These are phyloP conservation scores for Scophthalmus maximus DNA, from an alignment of 2,113 vertebrate species.

Conservation along the genomic window DNA sequence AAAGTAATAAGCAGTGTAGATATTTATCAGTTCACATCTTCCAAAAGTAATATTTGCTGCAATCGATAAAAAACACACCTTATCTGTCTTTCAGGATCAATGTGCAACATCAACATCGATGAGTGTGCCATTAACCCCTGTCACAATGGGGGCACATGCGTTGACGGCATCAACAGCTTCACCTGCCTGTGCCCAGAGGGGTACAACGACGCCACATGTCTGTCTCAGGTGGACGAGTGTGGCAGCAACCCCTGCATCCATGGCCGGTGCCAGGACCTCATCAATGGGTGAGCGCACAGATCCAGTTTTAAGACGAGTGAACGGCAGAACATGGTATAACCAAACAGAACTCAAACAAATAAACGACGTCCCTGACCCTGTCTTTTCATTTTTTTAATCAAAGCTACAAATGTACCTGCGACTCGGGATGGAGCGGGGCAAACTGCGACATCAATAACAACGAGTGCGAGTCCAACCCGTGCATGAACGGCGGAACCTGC, in stretches of 20 bases:
- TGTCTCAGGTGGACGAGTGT: slow-evolving; percentile 94
- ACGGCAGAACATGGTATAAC: neutral
- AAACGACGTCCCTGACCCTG: slow-evolving; percentile 4
- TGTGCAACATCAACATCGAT: slow-evolving; percentile 93
- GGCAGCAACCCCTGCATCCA: slow-evolving; percentile 95
- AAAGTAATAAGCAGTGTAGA: slow-evolving; percentile 16
- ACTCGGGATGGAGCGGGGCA: slow-evolving; percentile 91
- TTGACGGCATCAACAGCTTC: slow-evolving; percentile 89
- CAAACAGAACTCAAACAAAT: neutral
- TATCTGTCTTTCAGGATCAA: slow-evolving; percentile 82
- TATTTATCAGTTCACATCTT: slow-evolving; percentile 15
- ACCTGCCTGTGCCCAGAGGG: slow-evolving; percentile 92
- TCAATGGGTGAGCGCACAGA: slow-evolving; percentile 88
- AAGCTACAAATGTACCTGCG: slow-evolving; percentile 92
- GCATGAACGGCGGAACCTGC: slow-evolving; percentile 92
- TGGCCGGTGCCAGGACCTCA: slow-evolving; percentile 88
- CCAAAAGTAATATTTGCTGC: neutral
- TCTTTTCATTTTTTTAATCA: slow-evolving; percentile 2
- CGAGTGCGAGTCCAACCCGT: slow-evolving; percentile 91
- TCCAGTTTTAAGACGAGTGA: neutral
- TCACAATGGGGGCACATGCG: slow-evolving; percentile 92
- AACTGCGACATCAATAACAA: slow-evolving; percentile 94
- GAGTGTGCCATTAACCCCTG: slow-evolving; percentile 91
- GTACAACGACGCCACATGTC: slow-evolving; percentile 90
- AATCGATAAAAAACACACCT: neutral